These are phyloP conservation scores for Antitype chi DNA, from an alignment of 2,888 invertebrate species.

Conservation along the genomic window DNA sequence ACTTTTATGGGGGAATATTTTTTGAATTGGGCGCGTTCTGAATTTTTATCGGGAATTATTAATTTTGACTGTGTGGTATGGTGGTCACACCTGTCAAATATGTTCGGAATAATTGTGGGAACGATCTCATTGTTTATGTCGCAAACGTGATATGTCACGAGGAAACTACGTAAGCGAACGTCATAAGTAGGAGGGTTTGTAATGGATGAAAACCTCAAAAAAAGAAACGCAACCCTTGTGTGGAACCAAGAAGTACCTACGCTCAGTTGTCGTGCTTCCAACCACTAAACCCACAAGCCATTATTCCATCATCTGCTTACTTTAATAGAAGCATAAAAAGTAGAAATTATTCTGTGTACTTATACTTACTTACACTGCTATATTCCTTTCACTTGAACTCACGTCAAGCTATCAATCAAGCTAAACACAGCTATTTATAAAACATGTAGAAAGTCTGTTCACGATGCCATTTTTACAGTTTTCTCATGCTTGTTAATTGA, in stretches of 20 bases:
- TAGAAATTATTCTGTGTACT: background rate
- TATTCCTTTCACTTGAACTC: conserved; percentile 30
- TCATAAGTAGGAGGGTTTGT: background rate
- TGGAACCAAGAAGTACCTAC: background rate
- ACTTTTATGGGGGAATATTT: conserved; percentile 51
- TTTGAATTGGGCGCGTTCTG: conserved; percentile 31
- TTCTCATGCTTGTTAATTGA: conserved; percentile 11
- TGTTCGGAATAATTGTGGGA: conserved; percentile 29
- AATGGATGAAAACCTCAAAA: background rate
- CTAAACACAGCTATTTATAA: conserved; percentile 36
- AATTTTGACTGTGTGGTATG: conserved; percentile 15
- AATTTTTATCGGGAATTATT: conserved; percentile 44
- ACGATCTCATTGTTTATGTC: conserved; percentile 29
- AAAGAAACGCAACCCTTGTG: too few species aligned
- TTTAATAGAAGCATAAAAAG: background rate
- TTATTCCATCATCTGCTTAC: background rate
- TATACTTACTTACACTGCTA: background rate
- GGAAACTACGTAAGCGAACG: background rate
- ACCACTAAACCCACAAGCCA: background rate
- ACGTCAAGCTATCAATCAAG: conserved; percentile 32
- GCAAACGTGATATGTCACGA: conserved; percentile 2
- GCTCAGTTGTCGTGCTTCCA: background rate
- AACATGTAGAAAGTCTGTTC: conserved; percentile 37
- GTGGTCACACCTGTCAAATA: conserved; percentile 41
- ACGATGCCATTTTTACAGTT: conserved; percentile 24